These are phyloP conservation scores for Oegoconia quadripuncta DNA, from an alignment of 2,888 invertebrate species.

Conservation along the genomic window DNA sequence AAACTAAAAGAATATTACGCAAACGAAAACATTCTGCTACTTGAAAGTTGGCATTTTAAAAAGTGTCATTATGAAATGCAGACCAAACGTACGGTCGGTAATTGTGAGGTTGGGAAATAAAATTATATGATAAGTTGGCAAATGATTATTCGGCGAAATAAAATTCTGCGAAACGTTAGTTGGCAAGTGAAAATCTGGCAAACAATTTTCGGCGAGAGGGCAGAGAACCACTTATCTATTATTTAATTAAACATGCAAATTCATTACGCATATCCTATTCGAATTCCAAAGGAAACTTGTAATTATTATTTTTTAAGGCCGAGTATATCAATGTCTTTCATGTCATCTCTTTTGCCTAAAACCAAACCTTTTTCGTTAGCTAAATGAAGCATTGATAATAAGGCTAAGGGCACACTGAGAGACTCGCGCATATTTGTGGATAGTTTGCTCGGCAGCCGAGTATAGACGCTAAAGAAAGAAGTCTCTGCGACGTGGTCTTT, in stretches of 20 bases:
- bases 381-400: constrained; percentile 89
- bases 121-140: too few relatives aligned
- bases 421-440: constrained; percentile 83
- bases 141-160: too few relatives aligned
- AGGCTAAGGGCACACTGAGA: constrained; percentile 87
- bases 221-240: background rate
- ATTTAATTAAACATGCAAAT: background rate
- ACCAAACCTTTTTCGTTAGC: constrained; percentile 88
- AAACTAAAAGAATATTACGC: too few relatives aligned
- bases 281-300: background rate
- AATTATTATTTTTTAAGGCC: constrained; percentile 47
- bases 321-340: constrained; percentile 74
- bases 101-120: too few relatives aligned
- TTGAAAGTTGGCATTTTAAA: too few relatives aligned
- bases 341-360: constrained; percentile 68
- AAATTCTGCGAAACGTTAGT: too few relatives aligned
- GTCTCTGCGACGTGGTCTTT: constrained; percentile 61
- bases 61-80: too few relatives aligned
- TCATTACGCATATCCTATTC: constrained; percentile 2
- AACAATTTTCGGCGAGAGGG: too few relatives aligned
- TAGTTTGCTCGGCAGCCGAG: constrained; percentile 76
- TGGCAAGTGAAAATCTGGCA: too few relatives aligned
- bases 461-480: constrained; percentile 78
- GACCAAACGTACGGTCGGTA: too few relatives aligned
- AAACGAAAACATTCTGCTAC: too few relatives aligned